These are phyloP conservation scores for Suillia variegata DNA, from an alignment of 2,888 invertebrate species.

Conservation along the genomic window DNA sequence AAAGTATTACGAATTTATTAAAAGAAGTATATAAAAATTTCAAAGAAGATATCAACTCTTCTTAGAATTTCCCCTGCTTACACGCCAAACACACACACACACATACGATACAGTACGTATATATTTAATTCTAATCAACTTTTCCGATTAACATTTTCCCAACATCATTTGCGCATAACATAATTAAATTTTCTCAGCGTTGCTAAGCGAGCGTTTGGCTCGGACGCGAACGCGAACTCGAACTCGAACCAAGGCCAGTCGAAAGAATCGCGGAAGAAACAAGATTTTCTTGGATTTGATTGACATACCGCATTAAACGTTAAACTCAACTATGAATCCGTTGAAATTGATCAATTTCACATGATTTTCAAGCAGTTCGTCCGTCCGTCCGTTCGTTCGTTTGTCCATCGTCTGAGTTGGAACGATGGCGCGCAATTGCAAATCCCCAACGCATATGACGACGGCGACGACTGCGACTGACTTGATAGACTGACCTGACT, in stretches of 20 bases:
- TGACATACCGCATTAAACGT: slow-evolving; percentile 53
- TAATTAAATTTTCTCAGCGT: background rate
- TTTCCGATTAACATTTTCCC: background rate
- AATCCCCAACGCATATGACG: background rate
- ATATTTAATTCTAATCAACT: background rate
- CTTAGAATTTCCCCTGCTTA: background rate
- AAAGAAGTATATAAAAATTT: too few relatives aligned
- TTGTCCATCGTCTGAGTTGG: too few relatives aligned
- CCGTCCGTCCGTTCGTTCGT: too few relatives aligned
- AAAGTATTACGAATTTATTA: too few relatives aligned
- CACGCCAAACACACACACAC: background rate
- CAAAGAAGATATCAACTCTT: too few relatives aligned
- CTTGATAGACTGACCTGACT: background rate
- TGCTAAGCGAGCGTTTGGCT: background rate
- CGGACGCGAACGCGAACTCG: too few relatives aligned
- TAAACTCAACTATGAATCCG: slow-evolving; percentile 40
- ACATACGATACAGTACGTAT: too few relatives aligned
- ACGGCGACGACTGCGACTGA: background rate
- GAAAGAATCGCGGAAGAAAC: too few relatives aligned
- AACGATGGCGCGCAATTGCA: background rate
- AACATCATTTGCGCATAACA: background rate
- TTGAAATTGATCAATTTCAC: slow-evolving; percentile 60
- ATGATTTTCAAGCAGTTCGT: slow-evolving; percentile 45
- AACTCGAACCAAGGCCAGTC: too few relatives aligned
- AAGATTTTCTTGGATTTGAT: slow-evolving; percentile 32